A percentile compares a stretch with the other conserved stretches of the same genome.
Evolutionary conservation across 1,140 invertebrate genomes (phyloP).

Genomic region (Rhopalosiphum maidis): DNA sequence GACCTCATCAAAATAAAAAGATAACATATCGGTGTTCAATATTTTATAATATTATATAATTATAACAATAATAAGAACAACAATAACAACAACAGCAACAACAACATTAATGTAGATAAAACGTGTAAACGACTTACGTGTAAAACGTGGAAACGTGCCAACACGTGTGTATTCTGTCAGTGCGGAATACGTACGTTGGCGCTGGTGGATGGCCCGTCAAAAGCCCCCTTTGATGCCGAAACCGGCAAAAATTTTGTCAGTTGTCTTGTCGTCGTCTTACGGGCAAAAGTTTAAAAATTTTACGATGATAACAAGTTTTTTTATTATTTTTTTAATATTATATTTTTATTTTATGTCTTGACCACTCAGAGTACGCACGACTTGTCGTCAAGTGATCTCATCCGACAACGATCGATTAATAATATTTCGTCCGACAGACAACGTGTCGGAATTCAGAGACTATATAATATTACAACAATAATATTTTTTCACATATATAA

Average conservation of each 20-base stretch:
- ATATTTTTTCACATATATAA: neutral
- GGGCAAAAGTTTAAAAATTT: neutral
- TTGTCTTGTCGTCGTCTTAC: neutral
- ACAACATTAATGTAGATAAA: neutral
- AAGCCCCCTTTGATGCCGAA: slow-evolving; percentile 13
- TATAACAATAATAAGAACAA: neutral
- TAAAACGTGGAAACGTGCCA: slow-evolving; percentile 10
- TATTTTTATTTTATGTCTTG: neutral
- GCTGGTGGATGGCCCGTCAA: slow-evolving; percentile 26
- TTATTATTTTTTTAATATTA: neutral
- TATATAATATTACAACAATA: neutral
- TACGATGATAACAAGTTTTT: neutral
- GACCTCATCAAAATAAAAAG: neutral
- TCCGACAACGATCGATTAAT: neutral
- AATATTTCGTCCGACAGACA: neutral
- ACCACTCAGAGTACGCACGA: neutral
- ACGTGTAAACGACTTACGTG: slow-evolving; percentile 42
- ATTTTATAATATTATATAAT: neutral
- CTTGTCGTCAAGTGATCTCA: neutral
- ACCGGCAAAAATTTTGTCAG: slow-evolving; percentile 15
- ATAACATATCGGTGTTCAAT: neutral
- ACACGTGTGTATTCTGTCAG: slow-evolving; percentile 37
- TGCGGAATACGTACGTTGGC: neutral
- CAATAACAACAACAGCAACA: neutral
- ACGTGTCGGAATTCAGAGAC: neutral